Base-by-base conservation (phyloP, 2,888 invertebrate genomes). In the Platypus cylindrus region DNA sequence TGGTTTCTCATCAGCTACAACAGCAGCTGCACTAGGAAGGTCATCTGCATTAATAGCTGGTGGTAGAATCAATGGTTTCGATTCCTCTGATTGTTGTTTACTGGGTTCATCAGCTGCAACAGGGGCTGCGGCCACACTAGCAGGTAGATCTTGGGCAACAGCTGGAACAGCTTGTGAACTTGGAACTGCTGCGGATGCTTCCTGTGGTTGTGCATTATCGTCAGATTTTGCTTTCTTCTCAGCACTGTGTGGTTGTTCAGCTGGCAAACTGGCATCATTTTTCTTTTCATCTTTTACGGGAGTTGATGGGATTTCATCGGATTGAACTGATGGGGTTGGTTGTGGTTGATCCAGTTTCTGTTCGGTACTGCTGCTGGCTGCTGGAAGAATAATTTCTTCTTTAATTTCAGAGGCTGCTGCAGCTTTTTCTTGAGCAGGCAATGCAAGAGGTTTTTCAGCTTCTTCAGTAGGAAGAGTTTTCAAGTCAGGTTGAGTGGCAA, bases 371-470 rank as follows among this genome's bases (percentile, higher is more conserved):
- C n/a, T n/a, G n/a, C n/a, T n/a, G n/a, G n/a, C n/a, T n/a, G n/a
- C n/a, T 30, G 49, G 50, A n/a, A 50, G 36, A 13, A 47, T 47
- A 35, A 35, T 20, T 15, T 36, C 37, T 30, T 53, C 54, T 36
- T 48, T 49, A 35, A 51, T 50, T 35, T 47, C 43, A 18, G 47
- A 49, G 13, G 50, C 43, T 13, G 48, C 49, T 8, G 38, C 43
- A 8, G 37, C 23, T 24, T 36, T 33, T 18, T 39, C 39, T 15
- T 41, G 38, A n/a, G 37, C 25, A 3, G 55, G 53, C 13, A 61
- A 45, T 34, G 67, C 65, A 26, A 58, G 48, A 40, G 64, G 63
- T 47, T 63, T 64, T 40, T 62, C 50, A 41, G 49, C 46, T 29
- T 41, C 36, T 17, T 37, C 34, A 3, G 27, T 1, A n/a, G n/a